Evolutionary conservation across 2,113 vertebrate genomes (phyloP).

Genomic region (Tympanuchus pallidicinctus): DNA sequence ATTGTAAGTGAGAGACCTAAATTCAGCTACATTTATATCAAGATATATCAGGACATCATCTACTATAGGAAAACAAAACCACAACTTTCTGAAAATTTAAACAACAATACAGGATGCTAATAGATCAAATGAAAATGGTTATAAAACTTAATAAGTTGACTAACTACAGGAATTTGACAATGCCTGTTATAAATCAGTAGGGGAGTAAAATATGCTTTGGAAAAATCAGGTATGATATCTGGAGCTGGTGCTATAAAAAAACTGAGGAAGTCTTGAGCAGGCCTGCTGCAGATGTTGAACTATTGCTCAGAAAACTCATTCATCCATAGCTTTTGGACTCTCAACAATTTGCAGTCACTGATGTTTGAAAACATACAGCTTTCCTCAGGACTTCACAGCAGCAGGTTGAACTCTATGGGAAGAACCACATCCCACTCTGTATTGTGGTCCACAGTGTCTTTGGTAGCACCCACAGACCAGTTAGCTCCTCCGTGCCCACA

Average conservation of each 20-base stretch:
- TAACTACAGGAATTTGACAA: background rate
- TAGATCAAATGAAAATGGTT: background rate
- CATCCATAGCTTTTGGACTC: background rate
- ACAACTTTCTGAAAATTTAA: background rate
- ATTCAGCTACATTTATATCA: background rate
- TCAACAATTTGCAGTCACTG: background rate
- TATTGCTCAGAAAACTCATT: accelerated
- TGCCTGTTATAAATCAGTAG: background rate
- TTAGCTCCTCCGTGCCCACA: accelerated
- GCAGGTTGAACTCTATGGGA: accelerated
- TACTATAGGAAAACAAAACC: background rate
- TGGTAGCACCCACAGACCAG: accelerated
- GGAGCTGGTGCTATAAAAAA: background rate
- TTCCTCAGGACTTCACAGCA: background rate
- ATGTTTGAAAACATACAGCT: background rate
- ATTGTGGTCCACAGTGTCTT: accelerated
- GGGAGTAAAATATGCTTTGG: background rate
- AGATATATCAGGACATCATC: background rate
- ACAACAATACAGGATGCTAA: background rate
- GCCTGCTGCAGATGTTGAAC: background rate
- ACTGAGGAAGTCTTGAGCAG: background rate
- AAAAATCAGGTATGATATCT: background rate
- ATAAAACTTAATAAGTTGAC: background rate
- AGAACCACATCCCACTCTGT: accelerated
- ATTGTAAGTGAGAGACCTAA: background rate